These are phyloP conservation scores for Drepana falcataria DNA, from an alignment of 2,888 invertebrate species.

Conservation along the genomic window DNA sequence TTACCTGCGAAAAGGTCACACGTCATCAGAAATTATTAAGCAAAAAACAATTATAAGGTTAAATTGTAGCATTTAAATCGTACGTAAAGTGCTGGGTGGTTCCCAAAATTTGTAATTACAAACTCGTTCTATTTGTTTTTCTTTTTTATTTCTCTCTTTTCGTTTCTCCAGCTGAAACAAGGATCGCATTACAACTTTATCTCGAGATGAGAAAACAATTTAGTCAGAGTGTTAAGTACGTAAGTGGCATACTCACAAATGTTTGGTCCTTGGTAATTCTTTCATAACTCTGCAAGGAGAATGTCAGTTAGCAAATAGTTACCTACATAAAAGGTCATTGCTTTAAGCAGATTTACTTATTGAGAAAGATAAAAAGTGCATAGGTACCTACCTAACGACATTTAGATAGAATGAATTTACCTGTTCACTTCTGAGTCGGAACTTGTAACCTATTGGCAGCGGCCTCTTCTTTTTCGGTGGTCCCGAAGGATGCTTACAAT, in stretches of 20 bases:
- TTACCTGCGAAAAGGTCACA: slow-evolving; percentile 36
- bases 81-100: slow-evolving; percentile 58
- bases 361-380: too few relatives aligned
- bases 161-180: slow-evolving; percentile 47
- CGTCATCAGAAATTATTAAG: not conserved
- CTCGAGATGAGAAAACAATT: too few relatives aligned
- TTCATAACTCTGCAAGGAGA: slow-evolving; percentile 54
- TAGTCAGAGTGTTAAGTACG: not conserved
- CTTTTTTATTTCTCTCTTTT: slow-evolving; percentile 49
- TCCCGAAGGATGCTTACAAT: slow-evolving; percentile 27
- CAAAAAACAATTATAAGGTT: not conserved
- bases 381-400: too few relatives aligned
- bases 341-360: too few relatives aligned
- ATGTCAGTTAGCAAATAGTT: not conserved
- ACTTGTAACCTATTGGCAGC: slow-evolving; percentile 45
- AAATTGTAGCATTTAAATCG: slow-evolving; percentile 17
- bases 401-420: slow-evolving; percentile 21
- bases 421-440: slow-evolving; percentile 43
- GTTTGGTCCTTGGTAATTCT: slow-evolving; percentile 29
- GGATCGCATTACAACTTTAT: not conserved
- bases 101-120: slow-evolving; percentile 69
- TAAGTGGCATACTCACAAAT: slow-evolving; percentile 43
- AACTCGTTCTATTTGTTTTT: slow-evolving; percentile 38
- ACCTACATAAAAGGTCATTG: too few relatives aligned
- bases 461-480: slow-evolving; percentile 23